Evolutionary conservation across 2,797 vertebrate genomes (phyloP).

Genomic region (Danio jaintianensis): DNA sequence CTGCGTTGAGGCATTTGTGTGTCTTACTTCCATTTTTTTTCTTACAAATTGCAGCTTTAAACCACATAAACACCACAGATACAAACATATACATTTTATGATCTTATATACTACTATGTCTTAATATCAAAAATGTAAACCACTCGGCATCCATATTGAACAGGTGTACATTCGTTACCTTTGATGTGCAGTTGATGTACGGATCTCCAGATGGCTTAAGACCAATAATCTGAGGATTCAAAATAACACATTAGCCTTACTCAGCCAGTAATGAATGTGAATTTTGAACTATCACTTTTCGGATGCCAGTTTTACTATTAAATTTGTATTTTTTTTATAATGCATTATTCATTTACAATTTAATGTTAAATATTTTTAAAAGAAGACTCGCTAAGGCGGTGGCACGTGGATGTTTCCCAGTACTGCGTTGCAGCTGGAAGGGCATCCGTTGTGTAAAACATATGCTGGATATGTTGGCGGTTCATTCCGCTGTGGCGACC

Average conservation of each 20-base stretch:
- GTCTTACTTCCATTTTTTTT: not conserved
- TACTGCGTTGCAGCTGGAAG: too few relatives aligned
- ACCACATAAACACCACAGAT: constrained; percentile 35
- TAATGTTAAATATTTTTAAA: not conserved
- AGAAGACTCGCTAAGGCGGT: too few relatives aligned
- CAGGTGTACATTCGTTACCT: constrained; percentile 75
- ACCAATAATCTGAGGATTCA: constrained; percentile 87
- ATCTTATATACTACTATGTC: not conserved
- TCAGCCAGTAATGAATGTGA: not conserved
- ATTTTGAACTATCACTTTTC: not conserved
- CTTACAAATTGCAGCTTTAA: constrained; percentile 37
- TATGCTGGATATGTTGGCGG: too few relatives aligned
- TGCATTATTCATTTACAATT: not conserved
- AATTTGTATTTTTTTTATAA: too few relatives aligned
- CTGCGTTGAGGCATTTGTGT: not conserved
- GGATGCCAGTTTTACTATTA: not conserved
- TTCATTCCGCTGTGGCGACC: too few relatives aligned
- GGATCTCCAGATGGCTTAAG: constrained; percentile 87
- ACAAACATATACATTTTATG: constrained; percentile 1
- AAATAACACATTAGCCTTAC: not conserved
- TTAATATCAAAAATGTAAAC: constrained; percentile 51
- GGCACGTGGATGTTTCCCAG: too few relatives aligned
- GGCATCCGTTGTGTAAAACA: too few relatives aligned
- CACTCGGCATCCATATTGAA: constrained; percentile 36
- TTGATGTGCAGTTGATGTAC: constrained; percentile 83